Evolutionary conservation across 2,113 vertebrate genomes (phyloP), one percentile per base, ranked within the genome.

Genomic region (Progne subis): DNA sequence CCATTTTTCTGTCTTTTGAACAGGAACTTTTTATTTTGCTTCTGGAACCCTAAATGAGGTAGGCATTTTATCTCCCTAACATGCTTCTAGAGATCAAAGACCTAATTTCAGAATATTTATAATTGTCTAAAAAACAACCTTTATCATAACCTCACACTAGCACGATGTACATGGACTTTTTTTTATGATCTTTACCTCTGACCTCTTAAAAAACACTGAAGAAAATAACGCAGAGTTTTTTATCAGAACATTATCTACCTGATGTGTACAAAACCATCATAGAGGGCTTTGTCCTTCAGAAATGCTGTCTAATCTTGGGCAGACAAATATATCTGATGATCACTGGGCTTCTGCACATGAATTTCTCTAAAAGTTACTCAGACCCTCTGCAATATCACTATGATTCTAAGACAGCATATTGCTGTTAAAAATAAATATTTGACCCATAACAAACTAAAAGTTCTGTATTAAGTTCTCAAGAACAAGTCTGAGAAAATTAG

Each of bases 161-260:
- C 16, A 64, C 12, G 23, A 50, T 5, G 5, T 12, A 5, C 2
- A 2, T 10, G 13, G 64, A 44, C 5, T 1, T 25, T 31, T 47
- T 61, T 41, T 18, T 7, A 46, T 28, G 18, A 39, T 9, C 15
- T 91, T 72, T 47, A 65, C 31, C 11, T 79, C 49, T 55, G 21
- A 94, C 32, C 37, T 82, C 55, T 65, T 72, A 47, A 75, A 53
- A 91, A 91, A 44, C 29, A 63, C 15, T n/a, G 19, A 65, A 67
- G 43, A 60, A 86, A 84, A 86, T 37, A 43, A 65, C 17, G 10
- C 7, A 17, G 8, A 37, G 44, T 4, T 34, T 24, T 76, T 94
- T 23, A 39, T n/a, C 37, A 34, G 17, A 64, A 91, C 12, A 5
- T 41, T n/a, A 21, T 71, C 59, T 64, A 63, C 64, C n/a, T 68